Percentiles rank a stretch among this genome's conserved stretches.
phyloP scores from a whole-genome alignment of 2,888 invertebrate species.

The Nymphalis c-album region DNA sequence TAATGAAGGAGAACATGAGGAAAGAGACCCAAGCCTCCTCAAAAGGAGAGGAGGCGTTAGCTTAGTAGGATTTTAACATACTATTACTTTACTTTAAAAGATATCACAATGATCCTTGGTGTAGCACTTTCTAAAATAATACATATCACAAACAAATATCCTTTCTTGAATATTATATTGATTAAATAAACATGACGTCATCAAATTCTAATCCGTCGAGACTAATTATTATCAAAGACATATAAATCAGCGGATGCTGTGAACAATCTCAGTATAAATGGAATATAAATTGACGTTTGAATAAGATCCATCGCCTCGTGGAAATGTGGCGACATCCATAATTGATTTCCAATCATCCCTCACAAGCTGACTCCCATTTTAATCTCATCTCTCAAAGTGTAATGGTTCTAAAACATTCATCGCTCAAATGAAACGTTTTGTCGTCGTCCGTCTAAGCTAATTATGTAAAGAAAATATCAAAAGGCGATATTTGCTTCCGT shows the following conservation, averaged over 20 bases:
- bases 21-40: too few species aligned
- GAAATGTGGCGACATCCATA: constrained; percentile 33
- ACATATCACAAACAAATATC: too few species aligned
- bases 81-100: too few species aligned
- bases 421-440: not conserved
- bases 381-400: constrained; percentile 30
- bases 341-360: constrained; percentile 37
- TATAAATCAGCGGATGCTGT: constrained; percentile 32
- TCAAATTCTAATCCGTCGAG: constrained; percentile 6
- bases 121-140: too few species aligned
- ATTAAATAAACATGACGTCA: not conserved
- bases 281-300: constrained; percentile 37
- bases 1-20: too few species aligned
- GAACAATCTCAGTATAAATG: constrained; percentile 26
- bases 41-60: too few species aligned
- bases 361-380: constrained; percentile 31
- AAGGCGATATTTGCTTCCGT: too few species aligned
- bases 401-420: not conserved
- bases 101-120: too few species aligned
- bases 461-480: too few species aligned
- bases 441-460: too few species aligned
- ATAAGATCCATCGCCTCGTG: constrained; percentile 35
- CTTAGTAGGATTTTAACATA: too few species aligned
- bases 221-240: constrained; percentile 29
- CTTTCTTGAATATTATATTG: not conserved